Percentiles rank a stretch among this genome's conserved stretches.
Conservation (phyloP, 2,113 vertebrate species). For the Daphoenositta chrysoptera region DNA sequence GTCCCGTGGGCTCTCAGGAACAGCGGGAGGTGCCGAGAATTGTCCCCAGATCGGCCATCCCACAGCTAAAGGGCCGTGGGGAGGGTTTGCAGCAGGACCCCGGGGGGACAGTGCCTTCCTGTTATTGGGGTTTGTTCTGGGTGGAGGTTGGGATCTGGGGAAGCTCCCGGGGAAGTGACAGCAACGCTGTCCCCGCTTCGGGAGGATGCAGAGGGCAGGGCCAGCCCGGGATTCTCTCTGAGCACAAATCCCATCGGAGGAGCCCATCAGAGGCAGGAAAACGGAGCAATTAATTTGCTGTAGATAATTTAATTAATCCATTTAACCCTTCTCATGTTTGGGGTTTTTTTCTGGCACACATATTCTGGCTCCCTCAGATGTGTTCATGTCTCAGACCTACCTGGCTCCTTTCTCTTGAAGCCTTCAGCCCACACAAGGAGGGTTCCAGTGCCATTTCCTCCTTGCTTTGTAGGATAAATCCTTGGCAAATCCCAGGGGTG, state of each 20-base stretch:
- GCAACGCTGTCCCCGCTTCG: neutral
- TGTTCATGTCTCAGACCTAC: neutral
- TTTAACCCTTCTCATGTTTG: neutral
- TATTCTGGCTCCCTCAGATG: neutral
- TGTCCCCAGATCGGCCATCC: neutral
- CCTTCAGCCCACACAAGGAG: neutral
- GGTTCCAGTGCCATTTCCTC: neutral
- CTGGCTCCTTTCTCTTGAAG: neutral
- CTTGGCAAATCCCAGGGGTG: neutral
- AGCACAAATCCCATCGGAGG: neutral
- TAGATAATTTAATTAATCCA: neutral
- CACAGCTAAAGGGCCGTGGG: neutral
- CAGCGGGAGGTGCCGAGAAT: neutral
- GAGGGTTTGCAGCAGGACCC: neutral
- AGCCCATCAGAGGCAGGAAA: neutral
- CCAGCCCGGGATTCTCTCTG: neutral
- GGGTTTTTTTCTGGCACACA: neutral
- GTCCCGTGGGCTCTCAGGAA: neutral
- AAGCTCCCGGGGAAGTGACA: neutral
- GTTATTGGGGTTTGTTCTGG: neutral
- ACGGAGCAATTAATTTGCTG: neutral
- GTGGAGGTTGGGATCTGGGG: neutral
- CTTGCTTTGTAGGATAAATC: neutral
- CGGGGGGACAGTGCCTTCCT: neutral
- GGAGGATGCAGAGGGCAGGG: neutral